A percentile compares a stretch with the other conserved stretches of the same genome.
Conservation (phyloP, 2,113 vertebrate genomes). For the Isurus oxyrinchus region DNA sequence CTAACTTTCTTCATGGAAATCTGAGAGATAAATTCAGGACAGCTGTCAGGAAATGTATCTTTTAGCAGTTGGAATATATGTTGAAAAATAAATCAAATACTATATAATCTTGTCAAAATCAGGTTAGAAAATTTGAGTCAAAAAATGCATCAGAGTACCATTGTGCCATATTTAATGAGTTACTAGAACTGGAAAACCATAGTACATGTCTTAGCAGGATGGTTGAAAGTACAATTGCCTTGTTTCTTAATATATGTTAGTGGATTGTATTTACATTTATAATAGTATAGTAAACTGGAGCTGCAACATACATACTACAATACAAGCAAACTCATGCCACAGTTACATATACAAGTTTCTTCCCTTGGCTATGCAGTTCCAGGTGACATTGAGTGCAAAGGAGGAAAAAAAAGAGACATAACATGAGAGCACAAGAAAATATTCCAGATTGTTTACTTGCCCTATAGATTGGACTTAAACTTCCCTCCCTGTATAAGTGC, state of each 20-base stretch:
- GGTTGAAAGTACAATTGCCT: not conserved
- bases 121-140: not conserved
- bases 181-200: not conserved
- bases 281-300: not conserved
- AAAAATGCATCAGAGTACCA: not conserved
- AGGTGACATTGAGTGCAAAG: not conserved
- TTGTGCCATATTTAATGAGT: not conserved
- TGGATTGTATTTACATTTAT: not conserved
- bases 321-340: not conserved
- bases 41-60: not conserved
- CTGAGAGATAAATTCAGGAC: not conserved
- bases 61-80: not conserved
- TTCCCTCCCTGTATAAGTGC: no score
- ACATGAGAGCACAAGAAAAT: not conserved
- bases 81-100: not conserved
- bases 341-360: not conserved
- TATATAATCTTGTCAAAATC: not conserved
- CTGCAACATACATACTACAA: not conserved
- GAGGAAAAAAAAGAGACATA: not conserved
- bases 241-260: not conserved
- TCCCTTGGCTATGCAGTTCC: not conserved
- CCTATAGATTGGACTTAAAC: not conserved
- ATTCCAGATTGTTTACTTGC: not conserved
- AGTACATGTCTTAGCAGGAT: not conserved
- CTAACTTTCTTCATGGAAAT: not conserved